These are phyloP conservation scores for Ridgeia piscesae DNA, from an alignment of 1,140 invertebrate genomes.

Conservation along the genomic window DNA sequence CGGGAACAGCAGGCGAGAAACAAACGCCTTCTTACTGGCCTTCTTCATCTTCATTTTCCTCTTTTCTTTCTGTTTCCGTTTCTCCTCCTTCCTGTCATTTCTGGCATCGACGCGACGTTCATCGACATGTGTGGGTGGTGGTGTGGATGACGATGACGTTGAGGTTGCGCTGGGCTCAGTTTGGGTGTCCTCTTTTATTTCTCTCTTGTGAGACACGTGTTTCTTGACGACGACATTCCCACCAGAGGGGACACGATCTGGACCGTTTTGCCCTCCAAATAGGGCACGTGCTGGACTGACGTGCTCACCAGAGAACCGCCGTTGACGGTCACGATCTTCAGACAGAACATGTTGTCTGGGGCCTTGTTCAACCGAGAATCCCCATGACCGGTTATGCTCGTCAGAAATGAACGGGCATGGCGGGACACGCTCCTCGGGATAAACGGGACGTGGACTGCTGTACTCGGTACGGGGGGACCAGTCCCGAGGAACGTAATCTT, in stretches of 20 bases:
- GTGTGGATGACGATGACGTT: not conserved
- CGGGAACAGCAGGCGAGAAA: not conserved
- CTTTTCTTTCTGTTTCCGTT: not conserved
- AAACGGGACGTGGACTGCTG: not conserved
- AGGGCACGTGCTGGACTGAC: too few species aligned
- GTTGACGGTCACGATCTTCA: not conserved
- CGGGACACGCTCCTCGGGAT: not conserved
- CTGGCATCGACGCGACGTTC: not conserved
- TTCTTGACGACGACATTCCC: not conserved
- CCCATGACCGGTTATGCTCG: too few species aligned
- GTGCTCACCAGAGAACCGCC: not conserved
- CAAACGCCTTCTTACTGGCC: not conserved
- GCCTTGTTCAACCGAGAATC: too few species aligned
- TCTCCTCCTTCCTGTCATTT: too few species aligned
- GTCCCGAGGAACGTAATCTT: not conserved
- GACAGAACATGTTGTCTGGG: not conserved
- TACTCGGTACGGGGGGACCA: too few species aligned
- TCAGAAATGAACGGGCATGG: not conserved
- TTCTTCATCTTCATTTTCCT: not conserved
- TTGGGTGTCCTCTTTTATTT: not conserved
- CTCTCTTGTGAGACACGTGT: not conserved
- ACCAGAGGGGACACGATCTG: not conserved
- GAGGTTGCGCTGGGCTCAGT: not conserved
- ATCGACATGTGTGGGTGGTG: not conserved
- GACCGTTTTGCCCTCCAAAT: not conserved